Evolutionary conservation across 92 coral and sea anemone genomes (phyloP).

Genomic region (Desmophyllum pertusum): DNA sequence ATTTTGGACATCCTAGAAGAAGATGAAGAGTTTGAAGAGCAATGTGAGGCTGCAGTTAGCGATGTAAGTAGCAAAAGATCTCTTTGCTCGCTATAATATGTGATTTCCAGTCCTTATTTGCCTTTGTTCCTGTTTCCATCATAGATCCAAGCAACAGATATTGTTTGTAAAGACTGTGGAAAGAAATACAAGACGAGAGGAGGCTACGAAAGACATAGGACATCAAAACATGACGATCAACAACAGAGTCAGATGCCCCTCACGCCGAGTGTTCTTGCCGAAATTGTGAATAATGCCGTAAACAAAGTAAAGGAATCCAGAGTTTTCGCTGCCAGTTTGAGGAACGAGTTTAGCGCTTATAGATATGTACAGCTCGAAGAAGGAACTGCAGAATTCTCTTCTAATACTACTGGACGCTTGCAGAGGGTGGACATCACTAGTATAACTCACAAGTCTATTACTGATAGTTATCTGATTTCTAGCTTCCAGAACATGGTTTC

Average conservation of each 20-base stretch:
- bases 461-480: constrained; percentile 44
- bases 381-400: constrained; percentile 53
- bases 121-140: too few species aligned
- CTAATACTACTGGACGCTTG: too few species aligned
- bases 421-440: constrained; percentile 36
- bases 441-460: constrained; percentile 30
- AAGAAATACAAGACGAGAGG: background rate
- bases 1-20: too few species aligned
- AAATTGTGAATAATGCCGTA: constrained; percentile 40
- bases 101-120: too few species aligned
- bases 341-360: constrained; percentile 31
- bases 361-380: constrained; percentile 41
- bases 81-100: too few species aligned
- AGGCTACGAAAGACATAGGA: background rate
- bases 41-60: too few species aligned
- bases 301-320: constrained; percentile 20
- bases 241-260: background rate
- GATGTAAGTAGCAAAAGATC: too few species aligned
- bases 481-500: constrained; percentile 27
- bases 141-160: too few species aligned
- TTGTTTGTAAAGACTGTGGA: too few species aligned
- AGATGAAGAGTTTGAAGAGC: too few species aligned
- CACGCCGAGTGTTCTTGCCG: constrained; percentile 37
- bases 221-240: background rate
- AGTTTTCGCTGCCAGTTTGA: constrained; percentile 1